Evolutionary conservation across 2,888 invertebrate genomes (phyloP), one percentile per base, ranked within the genome.

Genomic region (Drosophila peninsularis): DNA sequence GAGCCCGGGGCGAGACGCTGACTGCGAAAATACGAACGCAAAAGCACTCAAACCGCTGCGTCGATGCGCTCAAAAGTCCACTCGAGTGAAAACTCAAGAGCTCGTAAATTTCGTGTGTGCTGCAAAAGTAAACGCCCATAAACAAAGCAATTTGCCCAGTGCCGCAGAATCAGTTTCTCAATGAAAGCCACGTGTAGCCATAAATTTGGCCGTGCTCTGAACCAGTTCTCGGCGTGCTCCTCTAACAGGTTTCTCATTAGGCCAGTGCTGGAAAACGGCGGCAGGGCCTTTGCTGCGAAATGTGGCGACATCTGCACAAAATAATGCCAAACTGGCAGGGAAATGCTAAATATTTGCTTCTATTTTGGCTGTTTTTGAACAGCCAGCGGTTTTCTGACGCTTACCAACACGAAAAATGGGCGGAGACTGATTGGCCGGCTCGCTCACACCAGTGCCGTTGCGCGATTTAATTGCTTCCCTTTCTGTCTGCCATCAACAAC

Each of bases 61-160:
- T 39, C 3, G 27, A 60, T 37, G 44, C 53, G 49, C 73, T 71
- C 68, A 67, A 67, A 71, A 78, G 27, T 52, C 2, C 57, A 60
- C 66, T 76, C 64, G 57, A 75, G 54, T 73, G 62, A 27, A 71
- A 75, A 56, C 70, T 71, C 66, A 66, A 88, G 69, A 70, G 79
- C 79, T 84, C 89, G 85, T 83, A 89, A 83, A 89, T 83, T 70
- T 75, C 56, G 71, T 37, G 45, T 39, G 63, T 70, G 81, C 78
- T 70, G 82, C 32, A 82, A 88, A 88, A 84, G 92, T 91, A 86
- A 90, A 91, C 91, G 91, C 91, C 91, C 91, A 91, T 91, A 91
- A 91, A 92, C 90, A 91, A 92, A 90, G 68, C 75, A 72, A 65
- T 88, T 89, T 85, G 80, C 77, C 70, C 62, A 76, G 67, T 50